Base-by-base conservation (phyloP, 1,140 invertebrate genomes). In the Acromyrmex echinatior region DNA sequence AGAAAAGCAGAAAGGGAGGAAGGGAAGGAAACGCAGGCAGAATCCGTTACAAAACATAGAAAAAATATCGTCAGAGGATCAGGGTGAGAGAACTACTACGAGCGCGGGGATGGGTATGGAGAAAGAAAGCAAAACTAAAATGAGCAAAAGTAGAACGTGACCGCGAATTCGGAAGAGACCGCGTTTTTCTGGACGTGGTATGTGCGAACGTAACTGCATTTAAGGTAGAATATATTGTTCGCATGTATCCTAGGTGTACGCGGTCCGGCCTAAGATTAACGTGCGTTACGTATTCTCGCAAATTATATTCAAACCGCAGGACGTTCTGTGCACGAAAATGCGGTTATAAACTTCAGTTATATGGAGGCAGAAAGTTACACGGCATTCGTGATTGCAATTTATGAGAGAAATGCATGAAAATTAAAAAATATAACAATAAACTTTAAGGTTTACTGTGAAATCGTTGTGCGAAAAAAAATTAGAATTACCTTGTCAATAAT, bases 31-130 rank as follows among this genome's bases (percentile, higher is more conserved):
- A 71, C 65, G 87, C 62, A 71, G 82, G 71, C 68, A 31, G 80
- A 28, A 65, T 7, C 39, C 68, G 79, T 31, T 31, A 82, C 79
- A 71, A 84, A 86, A 87, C 76, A 62, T 49, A 78, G 79, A 58
- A 86, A 80, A 89, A 91, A 90, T 90, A 76, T 82, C 78, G 58
- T 84, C 89, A 58, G 82, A 70, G 79, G 63, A 91, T 91, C 90
- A 78, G 86, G 53, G 65, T 62, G 87, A 63, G 81, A 71, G 63
- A 53, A 14, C 6, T 45, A 14, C 21, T 45, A 14, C 21, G 49
- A 89, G 79, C 73, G 56, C 53, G 68, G 56, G 4, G 28, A 21
- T 21, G 66, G 58, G 62, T 28, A 56, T 45, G 31, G 16, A 60
- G 49, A 21, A 65, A 71, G 86, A 84, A 76, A 28, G 56, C 4